Base-by-base conservation (phyloP, 2,888 invertebrate species). In the Asteroscopus sphinx region DNA sequence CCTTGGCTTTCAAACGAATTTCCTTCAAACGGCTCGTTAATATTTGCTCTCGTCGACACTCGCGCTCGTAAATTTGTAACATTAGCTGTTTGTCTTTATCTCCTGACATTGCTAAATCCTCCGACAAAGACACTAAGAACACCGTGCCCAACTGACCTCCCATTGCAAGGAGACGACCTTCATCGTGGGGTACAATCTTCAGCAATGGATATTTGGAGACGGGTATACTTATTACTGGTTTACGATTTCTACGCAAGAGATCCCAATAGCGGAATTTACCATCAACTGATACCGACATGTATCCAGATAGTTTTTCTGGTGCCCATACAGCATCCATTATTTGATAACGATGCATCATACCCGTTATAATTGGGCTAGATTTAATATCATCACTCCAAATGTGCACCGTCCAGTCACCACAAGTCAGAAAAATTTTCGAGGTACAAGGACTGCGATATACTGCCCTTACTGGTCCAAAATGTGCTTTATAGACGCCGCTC, bases 11-110 rank as follows among this genome's bases (percentile, higher is more conserved):
- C 0, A 97, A 85, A 44, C 96, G 94, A 53, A 97, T 95, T 89
- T 98, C 98, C 74, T 98, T 95, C 59, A 97, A 96, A 76, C 98
- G 96, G 0, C 97, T 96, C 85, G 98, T 98, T 62, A 98, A 93
- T 63, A 98, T 98, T 88, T 97, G 98, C 83, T 98, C 98, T 48
- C 98, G 94, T 44, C 96, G 95, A 48, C 96, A 96, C 91, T 98
- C 98, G 42, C 98, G 95, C 66, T 98, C 98, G 81, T 98, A 96
- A 93, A 96, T 96, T 96, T 97, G 82, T 4, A 84, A 72, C 73
- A 97, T 93, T 1, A 96, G 80, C 11, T 94, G 93, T 77, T 97
- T 97, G 80, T 97, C 97, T 73, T 95, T 96, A 65, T 96, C 95
- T 16, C 95, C 95, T 63, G 96, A 95, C 39, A 90, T 85, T 11